Evolutionary conservation across 2,888 invertebrate genomes (phyloP).

Genomic region (Mesoligia furuncula): DNA sequence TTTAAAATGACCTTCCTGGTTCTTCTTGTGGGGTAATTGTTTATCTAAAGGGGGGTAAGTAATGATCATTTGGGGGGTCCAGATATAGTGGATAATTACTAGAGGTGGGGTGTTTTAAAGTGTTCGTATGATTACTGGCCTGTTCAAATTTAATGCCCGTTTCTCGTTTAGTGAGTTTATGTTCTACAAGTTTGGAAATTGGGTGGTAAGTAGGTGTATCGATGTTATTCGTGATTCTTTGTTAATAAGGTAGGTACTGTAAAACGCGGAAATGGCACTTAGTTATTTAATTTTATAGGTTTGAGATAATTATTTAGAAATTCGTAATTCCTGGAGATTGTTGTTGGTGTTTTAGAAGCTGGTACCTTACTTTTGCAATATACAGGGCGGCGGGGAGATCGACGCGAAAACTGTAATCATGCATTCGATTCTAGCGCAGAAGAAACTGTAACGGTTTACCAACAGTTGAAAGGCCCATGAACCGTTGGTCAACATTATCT

Average conservation of each 20-base stretch:
- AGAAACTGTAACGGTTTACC: too few species aligned
- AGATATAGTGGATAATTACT: slow-evolving; percentile 74
- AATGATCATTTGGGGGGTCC: slow-evolving; percentile 69
- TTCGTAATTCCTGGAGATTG: neutral
- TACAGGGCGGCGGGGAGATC: too few species aligned
- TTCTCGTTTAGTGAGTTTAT: slow-evolving; percentile 76
- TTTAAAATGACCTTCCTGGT: slow-evolving; percentile 72
- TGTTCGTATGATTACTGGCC: slow-evolving; percentile 87
- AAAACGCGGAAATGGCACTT: neutral
- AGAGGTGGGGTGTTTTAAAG: slow-evolving; percentile 86
- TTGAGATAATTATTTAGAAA: neutral
- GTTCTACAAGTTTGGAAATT: slow-evolving; percentile 79
- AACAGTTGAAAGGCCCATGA: too few species aligned
- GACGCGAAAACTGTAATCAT: too few species aligned
- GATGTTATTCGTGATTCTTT: slow-evolving; percentile 45
- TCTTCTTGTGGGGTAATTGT: slow-evolving; percentile 60
- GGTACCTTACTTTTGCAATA: neutral
- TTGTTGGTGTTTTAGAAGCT: too few species aligned
- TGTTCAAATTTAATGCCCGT: slow-evolving; percentile 87
- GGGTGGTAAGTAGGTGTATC: slow-evolving; percentile 71
- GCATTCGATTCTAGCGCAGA: too few species aligned
- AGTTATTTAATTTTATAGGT: slow-evolving; percentile 33
- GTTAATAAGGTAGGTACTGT: slow-evolving; percentile 34
- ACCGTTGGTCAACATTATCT: too few species aligned
- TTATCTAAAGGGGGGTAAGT: slow-evolving; percentile 38